Evolutionary conservation across 2,797 vertebrate genomes (phyloP), one percentile per base, ranked within the genome.

Genomic region (Bovichtus variegatus): DNA sequence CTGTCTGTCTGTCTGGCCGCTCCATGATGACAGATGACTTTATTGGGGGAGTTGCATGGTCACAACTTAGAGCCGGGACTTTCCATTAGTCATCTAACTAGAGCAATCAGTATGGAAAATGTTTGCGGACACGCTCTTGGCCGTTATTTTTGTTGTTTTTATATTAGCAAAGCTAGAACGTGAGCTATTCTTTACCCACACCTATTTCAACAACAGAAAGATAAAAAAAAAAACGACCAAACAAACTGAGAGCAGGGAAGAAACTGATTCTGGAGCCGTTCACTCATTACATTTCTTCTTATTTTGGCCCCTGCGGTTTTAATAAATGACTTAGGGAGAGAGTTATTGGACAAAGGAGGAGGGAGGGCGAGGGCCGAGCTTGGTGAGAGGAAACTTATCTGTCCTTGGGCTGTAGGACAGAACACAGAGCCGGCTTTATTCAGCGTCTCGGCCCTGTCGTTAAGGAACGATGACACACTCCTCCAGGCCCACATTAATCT

Each of bases 391-490:
- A 93, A 94, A 94, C 87, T 76, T 92, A 94, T 93, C 94, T 91
- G 90, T 94, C 92, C 90, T 91, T 91, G 91, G 93, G 88, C 82
- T 86, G 88, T 83, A 91, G 92, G 91, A 93, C 84, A 84, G 90
- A 94, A 85, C 91, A 94, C 91, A 95, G 92, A 93, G 86, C 83
- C 59, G 87, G 91, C 93, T 93, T 95, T 93, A 94, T 94, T 89
- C 80, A 34, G 75, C 74, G 74, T 87, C 87, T 88, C 81, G 25
- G 87, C 82, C 71, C 87, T 79, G 92, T 91, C 90, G 85, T 94
- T 93, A 94, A 93, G 90, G 87, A 94, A 92, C 69, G 93, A 96
- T 94, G 94, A 95, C 95, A 95, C 92, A 92, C 94, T 93, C 91
- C 89, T 94, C 88, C 86, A 91, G 91, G 89, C 77, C 83, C 83